A percentile compares a stretch with the other conserved stretches of the same genome.
phyloP scores from a whole-genome alignment of 1,140 invertebrate species.

The Aleiodes sp. region DNA sequence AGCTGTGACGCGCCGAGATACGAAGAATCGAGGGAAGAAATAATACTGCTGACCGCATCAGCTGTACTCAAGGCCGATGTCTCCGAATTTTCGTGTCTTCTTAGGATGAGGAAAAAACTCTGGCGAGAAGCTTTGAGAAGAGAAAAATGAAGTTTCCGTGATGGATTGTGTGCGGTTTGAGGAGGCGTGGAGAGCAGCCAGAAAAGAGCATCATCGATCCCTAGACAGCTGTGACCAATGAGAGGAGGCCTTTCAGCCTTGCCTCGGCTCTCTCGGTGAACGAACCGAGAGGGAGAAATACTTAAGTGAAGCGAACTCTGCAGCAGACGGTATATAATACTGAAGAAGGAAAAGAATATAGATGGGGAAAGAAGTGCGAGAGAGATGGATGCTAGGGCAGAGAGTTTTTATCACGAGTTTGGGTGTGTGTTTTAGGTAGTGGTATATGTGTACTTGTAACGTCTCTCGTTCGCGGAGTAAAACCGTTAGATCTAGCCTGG shows the following conservation, averaged over 20 bases:
- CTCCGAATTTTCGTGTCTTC: no score
- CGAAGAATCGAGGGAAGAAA: no score
- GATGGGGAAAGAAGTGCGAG: neutral
- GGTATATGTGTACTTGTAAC: constrained; percentile 3
- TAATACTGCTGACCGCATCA: no score
- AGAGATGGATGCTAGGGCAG: constrained; percentile 7
- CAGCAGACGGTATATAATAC: neutral
- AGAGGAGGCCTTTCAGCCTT: constrained; percentile 26
- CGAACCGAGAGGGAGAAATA: neutral
- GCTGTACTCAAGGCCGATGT: no score
- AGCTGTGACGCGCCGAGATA: no score
- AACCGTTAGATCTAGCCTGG: constrained; percentile 58
- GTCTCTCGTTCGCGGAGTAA: constrained; percentile 31
- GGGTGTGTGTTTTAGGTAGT: constrained; percentile 24
- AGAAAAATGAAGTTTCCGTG: neutral
- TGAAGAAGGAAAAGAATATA: constrained; percentile 13
- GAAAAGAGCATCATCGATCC: constrained; percentile 50
- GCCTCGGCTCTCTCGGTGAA: neutral
- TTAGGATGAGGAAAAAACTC: no score
- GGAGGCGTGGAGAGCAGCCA: constrained; percentile 1
- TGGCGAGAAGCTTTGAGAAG: neutral
- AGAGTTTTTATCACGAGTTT: constrained; percentile 29
- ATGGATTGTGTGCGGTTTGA: neutral
- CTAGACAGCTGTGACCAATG: constrained; percentile 50
- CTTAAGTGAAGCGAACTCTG: neutral